phyloP scores from a whole-genome alignment of 2,888 invertebrate genomes.

The Stramonita haemastoma region DNA sequence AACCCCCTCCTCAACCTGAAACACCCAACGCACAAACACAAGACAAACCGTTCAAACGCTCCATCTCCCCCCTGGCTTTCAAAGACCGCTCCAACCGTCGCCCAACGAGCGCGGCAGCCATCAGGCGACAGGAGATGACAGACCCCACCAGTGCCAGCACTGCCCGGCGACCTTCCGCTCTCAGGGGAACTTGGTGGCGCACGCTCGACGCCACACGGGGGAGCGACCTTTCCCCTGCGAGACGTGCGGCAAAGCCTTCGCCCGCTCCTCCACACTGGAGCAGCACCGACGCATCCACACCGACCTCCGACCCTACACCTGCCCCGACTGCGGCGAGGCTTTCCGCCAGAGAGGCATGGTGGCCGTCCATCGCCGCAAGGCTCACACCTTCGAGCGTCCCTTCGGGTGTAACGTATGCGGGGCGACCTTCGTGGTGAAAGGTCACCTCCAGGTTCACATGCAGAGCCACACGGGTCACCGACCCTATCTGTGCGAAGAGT shows the following conservation, averaged over 20 bases:
- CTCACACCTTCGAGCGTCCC: conserved; percentile 19
- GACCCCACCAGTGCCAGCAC: conserved; percentile 27
- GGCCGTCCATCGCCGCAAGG: conserved; percentile 22
- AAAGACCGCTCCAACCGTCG: not conserved
- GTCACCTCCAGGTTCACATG: conserved; percentile 28
- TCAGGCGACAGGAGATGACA: not conserved
- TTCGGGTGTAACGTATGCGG: conserved; percentile 29
- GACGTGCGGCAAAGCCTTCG: conserved; percentile 24
- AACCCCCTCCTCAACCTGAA: no score
- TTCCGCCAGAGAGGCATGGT: conserved; percentile 31
- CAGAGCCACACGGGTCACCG: conserved; percentile 11
- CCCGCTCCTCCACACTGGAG: conserved; percentile 30
- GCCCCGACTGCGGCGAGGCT: conserved; percentile 15
- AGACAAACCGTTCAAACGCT: not conserved
- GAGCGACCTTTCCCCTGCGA: conserved; percentile 32
- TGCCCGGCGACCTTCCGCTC: conserved; percentile 24
- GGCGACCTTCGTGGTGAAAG: conserved; percentile 25
- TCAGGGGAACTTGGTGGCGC: conserved; percentile 1
- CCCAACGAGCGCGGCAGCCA: not conserved
- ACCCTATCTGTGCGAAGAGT: conserved; percentile 33
- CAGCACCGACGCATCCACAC: conserved; percentile 34
- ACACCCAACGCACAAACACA: not conserved
- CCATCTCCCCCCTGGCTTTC: not conserved
- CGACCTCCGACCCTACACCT: conserved; percentile 30
- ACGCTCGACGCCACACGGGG: conserved; percentile 29